These are phyloP conservation scores for Sparidentex hasta DNA, from an alignment of 2,797 vertebrate species.

Conservation along the genomic window DNA sequence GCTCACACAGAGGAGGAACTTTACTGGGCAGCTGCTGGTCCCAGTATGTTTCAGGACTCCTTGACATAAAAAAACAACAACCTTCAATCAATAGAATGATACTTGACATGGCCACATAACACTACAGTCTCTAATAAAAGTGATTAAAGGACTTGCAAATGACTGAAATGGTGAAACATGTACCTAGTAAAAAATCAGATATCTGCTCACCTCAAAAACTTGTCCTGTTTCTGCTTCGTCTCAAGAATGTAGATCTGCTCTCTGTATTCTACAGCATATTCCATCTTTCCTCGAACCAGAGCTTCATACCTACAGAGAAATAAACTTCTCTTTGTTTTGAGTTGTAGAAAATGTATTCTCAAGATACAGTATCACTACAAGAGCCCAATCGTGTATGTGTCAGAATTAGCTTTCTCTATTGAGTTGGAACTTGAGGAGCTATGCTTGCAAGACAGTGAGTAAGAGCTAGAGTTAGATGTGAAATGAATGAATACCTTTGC, in stretches of 20 bases:
- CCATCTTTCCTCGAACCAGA: constrained; percentile 88
- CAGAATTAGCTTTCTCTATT: neutral
- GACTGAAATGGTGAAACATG: neutral
- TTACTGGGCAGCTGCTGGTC: constrained; percentile 91
- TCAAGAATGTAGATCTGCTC: constrained; percentile 91
- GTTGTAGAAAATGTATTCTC: neutral
- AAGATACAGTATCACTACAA: constrained; percentile 1
- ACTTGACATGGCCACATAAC: neutral
- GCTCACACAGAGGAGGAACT: constrained; percentile 90
- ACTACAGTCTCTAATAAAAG: neutral
- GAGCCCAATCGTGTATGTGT: neutral
- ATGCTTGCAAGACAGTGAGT: neutral
- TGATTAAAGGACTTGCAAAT: neutral
- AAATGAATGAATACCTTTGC: constrained; percentile 84
- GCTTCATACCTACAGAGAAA: constrained; percentile 90
- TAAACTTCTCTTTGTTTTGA: neutral
- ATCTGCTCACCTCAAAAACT: constrained; percentile 89
- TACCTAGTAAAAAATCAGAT: neutral
- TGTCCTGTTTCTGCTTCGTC: constrained; percentile 89
- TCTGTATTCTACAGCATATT: constrained; percentile 91
- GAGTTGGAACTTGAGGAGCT: neutral
- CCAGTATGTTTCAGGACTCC: constrained; percentile 91
- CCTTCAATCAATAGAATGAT: constrained; percentile 7
- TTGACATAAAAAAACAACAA: constrained; percentile 67
- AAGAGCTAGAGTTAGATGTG: neutral